Base-by-base conservation (phyloP, 2,113 vertebrate genomes). In the Anhinga rufa region DNA sequence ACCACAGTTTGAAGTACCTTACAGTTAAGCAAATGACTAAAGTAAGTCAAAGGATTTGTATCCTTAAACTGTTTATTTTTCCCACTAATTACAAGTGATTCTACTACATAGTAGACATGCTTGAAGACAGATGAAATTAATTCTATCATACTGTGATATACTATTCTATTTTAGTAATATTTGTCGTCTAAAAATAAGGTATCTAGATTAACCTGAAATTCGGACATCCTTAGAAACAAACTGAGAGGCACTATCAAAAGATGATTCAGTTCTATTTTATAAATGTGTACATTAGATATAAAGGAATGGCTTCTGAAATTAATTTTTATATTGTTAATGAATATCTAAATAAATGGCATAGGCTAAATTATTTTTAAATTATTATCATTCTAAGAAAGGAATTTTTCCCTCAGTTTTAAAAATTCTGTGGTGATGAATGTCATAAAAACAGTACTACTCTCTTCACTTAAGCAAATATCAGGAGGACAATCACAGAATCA, bases 301-400 rank as follows among this genome's bases (percentile, higher is more conserved):
- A 15, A 34, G 1, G 21, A 46, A 71, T 60, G 6, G 17, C 9
- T 31, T 77, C 44, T 64, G 10, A 68, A 84, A 52, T 69, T 5
- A 64, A 25, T 92, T 74, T 40, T 82, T 61, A 60, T 8, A 16
- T 57, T 85, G 4, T 46, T 70, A 42, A 42, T 54, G 7, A 84
- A 55, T 55, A 42, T 42, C 22, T 65, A 48, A 81, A 84, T 61
- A 9, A 65, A 85, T 57, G 42, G 3, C 7, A 44, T 62, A 22
- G 10, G 12, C 9, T 70, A 58, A 49, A 34, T 54, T 80, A 34
- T 54, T 80, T 88, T 88, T 12, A n/a, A 82, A 55, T 82, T 0
- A 8, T 6, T 6, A 0, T 54, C 4, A 40, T 48, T 90, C 79
- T 34, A 24, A 3, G 29, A 55, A 72, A 51, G 1, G 8, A 58